Evolutionary conservation across 2,888 invertebrate species (phyloP).

Genomic region (Orchesellides sinensis): DNA sequence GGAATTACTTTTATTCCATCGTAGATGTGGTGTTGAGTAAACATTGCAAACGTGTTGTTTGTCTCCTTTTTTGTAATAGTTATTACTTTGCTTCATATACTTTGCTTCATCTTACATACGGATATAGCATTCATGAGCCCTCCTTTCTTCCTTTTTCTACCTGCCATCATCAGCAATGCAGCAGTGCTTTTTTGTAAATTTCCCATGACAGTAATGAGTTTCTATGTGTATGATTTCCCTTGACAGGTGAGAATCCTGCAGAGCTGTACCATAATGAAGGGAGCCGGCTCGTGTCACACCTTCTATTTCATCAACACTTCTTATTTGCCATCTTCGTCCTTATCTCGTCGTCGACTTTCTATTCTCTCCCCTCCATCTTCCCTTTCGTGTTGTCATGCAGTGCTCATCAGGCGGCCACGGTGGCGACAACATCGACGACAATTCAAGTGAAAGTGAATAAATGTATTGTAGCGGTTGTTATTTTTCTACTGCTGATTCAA

Average conservation of each 20-base stretch:
- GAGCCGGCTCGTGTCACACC: conserved; percentile 15
- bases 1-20: too few relatives aligned
- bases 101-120: too few relatives aligned
- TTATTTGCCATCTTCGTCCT: not conserved
- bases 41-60: too few relatives aligned
- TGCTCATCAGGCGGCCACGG: too few relatives aligned
- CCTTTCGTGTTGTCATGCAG: too few relatives aligned
- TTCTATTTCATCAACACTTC: conserved; percentile 3
- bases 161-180: too few relatives aligned
- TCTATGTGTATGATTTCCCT: conserved; percentile 48
- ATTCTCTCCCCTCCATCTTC: not conserved
- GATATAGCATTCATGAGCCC: not conserved
- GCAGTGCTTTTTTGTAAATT: conserved; percentile 30
- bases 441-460: too few relatives aligned
- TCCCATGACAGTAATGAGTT: conserved; percentile 29
- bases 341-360: not conserved
- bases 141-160: not conserved
- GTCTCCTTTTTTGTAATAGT: too few relatives aligned
- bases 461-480: conserved; percentile 2
- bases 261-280: conserved; percentile 80
- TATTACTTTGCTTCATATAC: too few relatives aligned
- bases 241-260: conserved; percentile 81
- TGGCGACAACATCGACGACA: conserved; percentile 1
- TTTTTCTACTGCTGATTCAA: conserved; percentile 11
- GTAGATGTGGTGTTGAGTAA: too few relatives aligned